These are phyloP conservation scores for Aphelinus certus DNA, from an alignment of 1,140 invertebrate genomes.

Conservation along the genomic window DNA sequence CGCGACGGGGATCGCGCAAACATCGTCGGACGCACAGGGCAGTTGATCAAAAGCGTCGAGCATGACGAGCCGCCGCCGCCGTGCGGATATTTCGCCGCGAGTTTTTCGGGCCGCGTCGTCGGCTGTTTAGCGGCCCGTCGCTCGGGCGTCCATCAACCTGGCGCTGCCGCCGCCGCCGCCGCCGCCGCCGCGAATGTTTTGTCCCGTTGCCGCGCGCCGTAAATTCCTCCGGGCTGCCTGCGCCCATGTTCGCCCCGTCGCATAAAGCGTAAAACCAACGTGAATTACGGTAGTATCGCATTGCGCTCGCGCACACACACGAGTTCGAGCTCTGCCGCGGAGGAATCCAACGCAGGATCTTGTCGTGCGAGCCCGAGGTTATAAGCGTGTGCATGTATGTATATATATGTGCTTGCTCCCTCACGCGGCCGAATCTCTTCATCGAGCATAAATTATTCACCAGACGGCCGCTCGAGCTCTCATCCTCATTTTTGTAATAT, in stretches of 20 bases:
- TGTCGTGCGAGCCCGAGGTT: too few relatives aligned
- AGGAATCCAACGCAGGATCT: too few relatives aligned
- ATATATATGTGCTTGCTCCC: too few relatives aligned
- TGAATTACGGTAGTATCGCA: conserved; percentile 66
- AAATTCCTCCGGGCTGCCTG: conserved; percentile 57
- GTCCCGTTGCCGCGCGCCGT: conserved; percentile 58
- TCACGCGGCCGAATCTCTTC: conserved; percentile 20
- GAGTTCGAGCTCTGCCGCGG: too few relatives aligned
- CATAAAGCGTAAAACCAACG: conserved; percentile 66
- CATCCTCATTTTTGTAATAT: not conserved
- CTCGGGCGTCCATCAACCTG: conserved; percentile 60
- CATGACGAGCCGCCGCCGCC: not conserved
- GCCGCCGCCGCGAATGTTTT: conserved; percentile 61
- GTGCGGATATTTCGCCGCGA: conserved; percentile 4
- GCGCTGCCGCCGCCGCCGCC: conserved; percentile 42
- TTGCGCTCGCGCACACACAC: conserved; percentile 48
- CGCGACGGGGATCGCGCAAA: not conserved
- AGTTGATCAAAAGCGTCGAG: conserved; percentile 19
- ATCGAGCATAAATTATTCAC: conserved; percentile 28
- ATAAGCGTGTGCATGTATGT: too few relatives aligned
- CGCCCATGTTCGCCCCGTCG: conserved; percentile 63
- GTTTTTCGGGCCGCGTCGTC: conserved; percentile 7
- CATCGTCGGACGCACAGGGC: not conserved
- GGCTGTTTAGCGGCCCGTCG: conserved; percentile 38
- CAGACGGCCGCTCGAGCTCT: not conserved